These are phyloP conservation scores for Prionailurus bengalensis DNA, from an alignment of 2,113 vertebrate species.

Conservation along the genomic window DNA sequence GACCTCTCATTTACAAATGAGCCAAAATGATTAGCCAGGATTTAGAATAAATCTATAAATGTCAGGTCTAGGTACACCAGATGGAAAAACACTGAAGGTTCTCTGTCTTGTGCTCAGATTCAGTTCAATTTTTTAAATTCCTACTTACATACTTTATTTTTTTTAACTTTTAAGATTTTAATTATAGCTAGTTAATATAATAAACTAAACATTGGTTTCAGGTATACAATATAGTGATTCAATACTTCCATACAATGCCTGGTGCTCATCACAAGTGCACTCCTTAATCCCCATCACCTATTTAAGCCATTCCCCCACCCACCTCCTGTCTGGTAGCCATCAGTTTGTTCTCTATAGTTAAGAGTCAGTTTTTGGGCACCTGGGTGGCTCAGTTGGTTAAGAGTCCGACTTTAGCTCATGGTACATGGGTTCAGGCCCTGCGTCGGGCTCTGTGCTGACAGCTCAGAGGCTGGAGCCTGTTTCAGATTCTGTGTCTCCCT, in stretches of 20 bases:
- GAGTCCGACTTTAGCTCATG: no score
- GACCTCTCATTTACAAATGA: conserved; percentile 50
- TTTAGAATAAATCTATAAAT: conserved; percentile 22
- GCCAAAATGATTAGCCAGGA: not conserved
- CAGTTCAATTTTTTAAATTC: not conserved
- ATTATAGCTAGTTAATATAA: not conserved
- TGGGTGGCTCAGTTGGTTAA: no score
- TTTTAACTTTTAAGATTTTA: not conserved
- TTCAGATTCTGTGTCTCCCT: no score
- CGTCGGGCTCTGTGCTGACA: no score
- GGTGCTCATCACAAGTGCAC: not conserved
- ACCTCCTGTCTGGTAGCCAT: not conserved
- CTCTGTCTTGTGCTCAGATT: not conserved
- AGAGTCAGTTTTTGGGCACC: not conserved
- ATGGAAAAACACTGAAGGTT: not conserved
- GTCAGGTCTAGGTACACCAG: not conserved
- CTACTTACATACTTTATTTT: not conserved
- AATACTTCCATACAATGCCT: not conserved
- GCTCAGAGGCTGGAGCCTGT: no score
- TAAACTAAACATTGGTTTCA: not conserved
- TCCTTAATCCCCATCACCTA: not conserved
- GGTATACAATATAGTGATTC: not conserved
- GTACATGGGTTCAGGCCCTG: no score
- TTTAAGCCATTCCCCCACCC: not conserved
- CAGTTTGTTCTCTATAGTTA: not conserved